A percentile compares a stretch with the other conserved stretches of the same genome.
Evolutionary conservation across 2,797 vertebrate genomes (phyloP).

Genomic region (Cheirogaleus major): DNA sequence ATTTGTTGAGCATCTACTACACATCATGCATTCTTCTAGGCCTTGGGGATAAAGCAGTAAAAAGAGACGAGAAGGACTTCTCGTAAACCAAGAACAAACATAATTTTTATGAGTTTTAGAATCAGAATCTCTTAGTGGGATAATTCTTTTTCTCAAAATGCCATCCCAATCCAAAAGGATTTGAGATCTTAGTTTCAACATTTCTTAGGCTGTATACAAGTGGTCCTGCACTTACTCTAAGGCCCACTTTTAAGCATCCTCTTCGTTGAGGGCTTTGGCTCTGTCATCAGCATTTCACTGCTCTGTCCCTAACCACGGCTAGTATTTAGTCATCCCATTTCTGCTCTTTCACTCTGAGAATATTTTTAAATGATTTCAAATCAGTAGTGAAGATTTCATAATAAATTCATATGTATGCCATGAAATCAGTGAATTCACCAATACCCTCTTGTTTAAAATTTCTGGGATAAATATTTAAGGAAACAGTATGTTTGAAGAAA

Average conservation of each 20-base stretch:
- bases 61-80: neutral
- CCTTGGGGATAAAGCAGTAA: neutral
- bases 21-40: neutral
- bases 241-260: neutral
- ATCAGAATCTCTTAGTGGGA: neutral
- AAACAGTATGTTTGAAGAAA: neutral
- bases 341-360: neutral
- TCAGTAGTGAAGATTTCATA: neutral
- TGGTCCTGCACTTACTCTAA: neutral
- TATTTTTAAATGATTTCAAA: neutral
- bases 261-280: neutral
- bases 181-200: neutral
- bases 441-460: neutral
- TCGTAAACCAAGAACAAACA: neutral
- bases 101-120: neutral
- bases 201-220: neutral
- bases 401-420: neutral
- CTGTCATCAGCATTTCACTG: neutral
- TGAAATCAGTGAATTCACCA: neutral
- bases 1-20: neutral
- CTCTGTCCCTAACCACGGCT: neutral
- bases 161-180: neutral
- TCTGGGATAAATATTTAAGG: conserved; percentile 36
- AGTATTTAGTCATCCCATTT: neutral
- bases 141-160: neutral